A percentile compares a stretch with the other conserved stretches of the same genome.
Evolutionary conservation across 2,888 invertebrate species (phyloP).

Genomic region (Harpalus rubripes): DNA sequence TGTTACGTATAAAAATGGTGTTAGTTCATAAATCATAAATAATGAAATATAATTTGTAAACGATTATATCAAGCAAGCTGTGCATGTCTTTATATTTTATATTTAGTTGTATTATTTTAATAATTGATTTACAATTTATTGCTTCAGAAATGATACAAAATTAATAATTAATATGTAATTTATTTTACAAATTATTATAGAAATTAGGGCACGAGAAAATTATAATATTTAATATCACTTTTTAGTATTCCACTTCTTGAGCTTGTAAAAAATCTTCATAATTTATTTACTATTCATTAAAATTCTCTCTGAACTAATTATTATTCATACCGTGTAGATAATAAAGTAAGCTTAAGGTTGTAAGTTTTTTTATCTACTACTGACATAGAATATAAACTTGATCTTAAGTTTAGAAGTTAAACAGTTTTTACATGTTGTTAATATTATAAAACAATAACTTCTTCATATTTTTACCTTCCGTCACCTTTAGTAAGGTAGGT

Average conservation of each 20-base stretch:
- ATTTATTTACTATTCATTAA: conserved; percentile 7
- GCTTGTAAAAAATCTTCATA: background rate
- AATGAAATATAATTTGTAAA: background rate
- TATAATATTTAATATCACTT: background rate
- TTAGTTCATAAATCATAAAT: background rate
- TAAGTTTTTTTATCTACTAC: background rate
- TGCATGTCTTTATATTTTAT: background rate
- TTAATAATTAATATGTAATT: background rate
- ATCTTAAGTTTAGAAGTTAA: background rate
- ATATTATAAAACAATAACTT: background rate
- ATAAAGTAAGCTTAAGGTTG: background rate
- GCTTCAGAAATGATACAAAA: background rate
- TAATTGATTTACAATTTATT: background rate
- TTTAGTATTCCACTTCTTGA: background rate
- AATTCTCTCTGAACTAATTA: background rate
- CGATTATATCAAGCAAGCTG: background rate
- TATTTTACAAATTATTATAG: background rate
- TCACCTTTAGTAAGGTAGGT: too few species aligned
- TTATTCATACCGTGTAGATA: background rate
- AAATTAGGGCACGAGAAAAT: background rate
- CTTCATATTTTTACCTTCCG: too few species aligned
- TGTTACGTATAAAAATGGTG: background rate
- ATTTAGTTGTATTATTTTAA: background rate
- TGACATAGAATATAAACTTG: background rate
- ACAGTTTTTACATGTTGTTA: background rate